Base-by-base conservation (phyloP, 1,140 invertebrate species). In the Hycleus cichorii region DNA sequence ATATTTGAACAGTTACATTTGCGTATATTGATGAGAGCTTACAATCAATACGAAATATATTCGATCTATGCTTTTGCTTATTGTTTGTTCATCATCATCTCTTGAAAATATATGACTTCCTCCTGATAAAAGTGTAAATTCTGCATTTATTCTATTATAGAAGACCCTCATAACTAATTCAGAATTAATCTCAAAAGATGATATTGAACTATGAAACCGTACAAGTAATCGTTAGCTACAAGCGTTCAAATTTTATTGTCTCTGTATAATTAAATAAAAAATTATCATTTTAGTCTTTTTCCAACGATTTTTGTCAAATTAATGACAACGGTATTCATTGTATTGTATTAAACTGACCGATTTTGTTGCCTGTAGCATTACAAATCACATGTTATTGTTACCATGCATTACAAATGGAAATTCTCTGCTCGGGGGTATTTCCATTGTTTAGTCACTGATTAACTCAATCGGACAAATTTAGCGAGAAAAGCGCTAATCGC, bases 401-500 rank as follows among this genome's bases (percentile, higher is more conserved):
- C 18, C 56, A 57, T 57, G 32, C 48, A 45, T 53, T 59, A n/a
- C 12, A 48, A 49, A 60, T 54, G 50, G 52, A 54, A 60, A 60
- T 54, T 46, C 45, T 24, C 6, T 25, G 47, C 51, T 46, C 39
- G 24, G 5, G 52, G 58, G 50, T 40, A 27, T 60, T 60, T 60
- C 39, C 58, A 56, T 60, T 60, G 58, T 60, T 60, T 60, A 60
- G 55, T 27, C 58, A 39, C 42, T 53, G 55, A 60, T 60, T 60
- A 55, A 54, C 49, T 24, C 49, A 24, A 59, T 59, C 57, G 49
- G 46, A 53, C 46, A 43, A 53, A 53, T 50, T 49, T 55, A 25
- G 53, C 44, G 11, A 47, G 44, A 47, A 55, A 55, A 47, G n/a
- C 53, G 53, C 25, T 55, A 55, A 55, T 57, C 55, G 55, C 39